These are phyloP conservation scores for roundworm (Caenorhabditis elegans) DNA, from an alignment of 1,140 invertebrate species.

Conservation along the genomic window DNA sequence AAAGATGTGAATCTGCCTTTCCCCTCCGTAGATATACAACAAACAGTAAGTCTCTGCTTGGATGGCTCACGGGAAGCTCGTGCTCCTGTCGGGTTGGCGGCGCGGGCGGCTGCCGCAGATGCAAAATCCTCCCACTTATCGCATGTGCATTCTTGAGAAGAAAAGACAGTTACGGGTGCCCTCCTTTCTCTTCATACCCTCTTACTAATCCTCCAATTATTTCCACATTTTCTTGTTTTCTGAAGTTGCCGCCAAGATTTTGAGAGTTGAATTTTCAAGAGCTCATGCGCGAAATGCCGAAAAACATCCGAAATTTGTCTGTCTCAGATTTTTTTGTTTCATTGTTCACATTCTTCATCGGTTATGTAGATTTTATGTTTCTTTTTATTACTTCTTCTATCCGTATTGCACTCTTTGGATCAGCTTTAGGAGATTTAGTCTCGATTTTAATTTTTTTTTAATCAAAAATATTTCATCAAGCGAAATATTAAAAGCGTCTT, in stretches of 20 bases:
- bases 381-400: too few relatives aligned
- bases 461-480: too few relatives aligned
- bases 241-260: not conserved
- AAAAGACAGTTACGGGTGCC: not conserved
- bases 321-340: too few relatives aligned
- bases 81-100: not conserved
- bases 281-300: too few relatives aligned
- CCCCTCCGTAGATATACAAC: not conserved
- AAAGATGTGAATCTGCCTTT: not conserved
- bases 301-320: too few relatives aligned
- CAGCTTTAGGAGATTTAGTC: too few relatives aligned
- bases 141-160: slow-evolving; percentile 21
- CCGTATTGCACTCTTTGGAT: too few relatives aligned
- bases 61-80: slow-evolving; percentile 7
- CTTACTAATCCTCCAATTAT: not conserved
- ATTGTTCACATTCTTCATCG: too few relatives aligned
- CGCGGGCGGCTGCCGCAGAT: not conserved
- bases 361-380: too few relatives aligned
- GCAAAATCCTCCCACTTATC: slow-evolving; percentile 18
- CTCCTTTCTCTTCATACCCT: not conserved
- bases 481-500: too few relatives aligned
- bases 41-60: not conserved
- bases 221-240: slow-evolving; percentile 18
- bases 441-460: too few relatives aligned
- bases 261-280: too few relatives aligned